Percentiles rank a stretch among this genome's conserved stretches.
phyloP scores from a whole-genome alignment of 1,140 invertebrate genomes.

The silkworm (Bombyx mori) region ASM3026992v2 NC_085128.1:3713001-3713500 shows the following conservation, averaged over 20 bases:
- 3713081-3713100: slow-evolving; percentile 14
- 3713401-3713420: slow-evolving; percentile 72
- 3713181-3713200: slow-evolving; percentile 78
- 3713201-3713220: slow-evolving; percentile 71
- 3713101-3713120: slow-evolving; percentile 73
- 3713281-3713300: slow-evolving; percentile 83
- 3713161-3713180: slow-evolving; percentile 87
- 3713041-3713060: slow-evolving; percentile 76
- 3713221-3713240: slow-evolving; percentile 71
- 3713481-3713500: slow-evolving; percentile 75
- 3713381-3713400: slow-evolving; percentile 76
- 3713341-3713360: slow-evolving; percentile 78
- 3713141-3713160: slow-evolving; percentile 79
- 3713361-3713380: slow-evolving; percentile 80
- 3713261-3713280: slow-evolving; percentile 74
- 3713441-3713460: slow-evolving; percentile 67
- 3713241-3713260: slow-evolving; percentile 75
- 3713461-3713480: slow-evolving; percentile 75
- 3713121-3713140: slow-evolving; percentile 81
- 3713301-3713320: slow-evolving; percentile 85
- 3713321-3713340: slow-evolving; percentile 79
- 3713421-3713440: slow-evolving; percentile 74
- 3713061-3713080: slow-evolving; percentile 74
- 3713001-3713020: too few species aligned
- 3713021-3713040: too few species aligned